These are phyloP conservation scores for Australoheros facetus DNA, from an alignment of 2,797 vertebrate species.

Conservation along the genomic window DNA sequence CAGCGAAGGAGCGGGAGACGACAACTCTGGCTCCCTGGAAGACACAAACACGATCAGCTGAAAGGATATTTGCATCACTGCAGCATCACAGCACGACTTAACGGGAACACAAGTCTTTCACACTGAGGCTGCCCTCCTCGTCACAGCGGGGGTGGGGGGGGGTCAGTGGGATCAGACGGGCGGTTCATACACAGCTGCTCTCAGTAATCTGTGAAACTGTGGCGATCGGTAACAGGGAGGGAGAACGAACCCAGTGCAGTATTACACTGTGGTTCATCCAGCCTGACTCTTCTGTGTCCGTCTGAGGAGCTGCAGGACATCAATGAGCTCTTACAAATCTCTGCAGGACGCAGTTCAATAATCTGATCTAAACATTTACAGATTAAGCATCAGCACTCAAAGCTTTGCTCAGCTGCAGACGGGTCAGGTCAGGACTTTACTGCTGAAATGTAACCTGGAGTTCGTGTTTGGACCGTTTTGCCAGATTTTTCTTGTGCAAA, in stretches of 20 bases:
- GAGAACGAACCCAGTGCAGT: background rate
- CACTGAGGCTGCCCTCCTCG: background rate
- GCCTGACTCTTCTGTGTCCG: background rate
- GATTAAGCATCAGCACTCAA: too few species aligned
- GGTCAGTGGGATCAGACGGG: background rate
- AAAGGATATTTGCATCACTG: background rate
- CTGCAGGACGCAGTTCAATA: too few species aligned
- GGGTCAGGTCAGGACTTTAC: too few species aligned
- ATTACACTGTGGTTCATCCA: background rate
- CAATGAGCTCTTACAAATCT: too few species aligned
- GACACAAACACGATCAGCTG: background rate
- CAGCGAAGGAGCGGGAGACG: slow-evolving; percentile 83
- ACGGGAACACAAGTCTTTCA: background rate
- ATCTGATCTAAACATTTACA: too few species aligned
- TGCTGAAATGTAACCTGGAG: background rate
- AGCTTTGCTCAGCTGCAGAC: too few species aligned
- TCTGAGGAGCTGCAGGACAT: background rate
- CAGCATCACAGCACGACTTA: background rate
- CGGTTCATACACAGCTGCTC: background rate
- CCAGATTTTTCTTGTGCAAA: background rate
- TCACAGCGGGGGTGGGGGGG: slow-evolving; percentile 18
- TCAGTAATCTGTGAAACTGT: background rate
- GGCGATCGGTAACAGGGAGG: slow-evolving; percentile 17
- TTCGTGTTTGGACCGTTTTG: background rate
- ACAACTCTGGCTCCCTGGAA: slow-evolving; percentile 83